A percentile compares a stretch with the other conserved stretches of the same genome.
Conservation (phyloP, 2,888 invertebrate species). For the Parnassius smintheus region DNA sequence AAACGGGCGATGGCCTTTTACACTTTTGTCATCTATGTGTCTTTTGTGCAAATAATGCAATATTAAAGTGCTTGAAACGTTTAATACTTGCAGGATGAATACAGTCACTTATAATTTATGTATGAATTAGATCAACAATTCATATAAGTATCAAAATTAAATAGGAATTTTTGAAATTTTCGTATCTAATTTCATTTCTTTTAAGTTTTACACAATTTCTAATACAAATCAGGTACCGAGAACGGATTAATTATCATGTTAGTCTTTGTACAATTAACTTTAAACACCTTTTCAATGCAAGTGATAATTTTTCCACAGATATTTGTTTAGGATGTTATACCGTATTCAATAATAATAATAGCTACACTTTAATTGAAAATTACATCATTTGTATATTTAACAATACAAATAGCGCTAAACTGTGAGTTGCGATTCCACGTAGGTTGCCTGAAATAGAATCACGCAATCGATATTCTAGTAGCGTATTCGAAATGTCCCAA, state of each 20-base stretch:
- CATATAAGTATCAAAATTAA: too few relatives aligned
- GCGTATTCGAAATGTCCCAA: constrained; percentile 22
- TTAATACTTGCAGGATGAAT: constrained; percentile 8
- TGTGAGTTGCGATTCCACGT: constrained; percentile 17
- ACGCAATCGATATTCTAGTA: constrained; percentile 25
- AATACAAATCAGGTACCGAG: too few relatives aligned
- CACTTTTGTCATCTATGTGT: constrained; percentile 59
- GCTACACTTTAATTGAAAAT: not conserved
- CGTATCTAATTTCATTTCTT: too few relatives aligned
- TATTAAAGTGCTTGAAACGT: constrained; percentile 13
- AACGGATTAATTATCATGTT: too few relatives aligned
- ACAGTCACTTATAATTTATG: not conserved
- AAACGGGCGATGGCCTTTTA: constrained; percentile 71
- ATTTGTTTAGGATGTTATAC: too few relatives aligned
- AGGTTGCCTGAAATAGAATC: constrained; percentile 24
- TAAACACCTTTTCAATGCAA: too few relatives aligned
- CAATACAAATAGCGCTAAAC: not conserved
- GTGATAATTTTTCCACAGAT: too few relatives aligned
- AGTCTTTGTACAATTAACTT: too few relatives aligned
- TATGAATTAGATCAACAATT: too few relatives aligned
- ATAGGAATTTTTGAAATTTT: too few relatives aligned
- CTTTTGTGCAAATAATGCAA: constrained; percentile 67
- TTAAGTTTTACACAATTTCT: too few relatives aligned
- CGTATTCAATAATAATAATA: too few relatives aligned
- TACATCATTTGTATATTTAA: constrained; percentile 1